phyloP scores from a whole-genome alignment of 2,888 invertebrate species.

The Oxytorus armatus region DNA sequence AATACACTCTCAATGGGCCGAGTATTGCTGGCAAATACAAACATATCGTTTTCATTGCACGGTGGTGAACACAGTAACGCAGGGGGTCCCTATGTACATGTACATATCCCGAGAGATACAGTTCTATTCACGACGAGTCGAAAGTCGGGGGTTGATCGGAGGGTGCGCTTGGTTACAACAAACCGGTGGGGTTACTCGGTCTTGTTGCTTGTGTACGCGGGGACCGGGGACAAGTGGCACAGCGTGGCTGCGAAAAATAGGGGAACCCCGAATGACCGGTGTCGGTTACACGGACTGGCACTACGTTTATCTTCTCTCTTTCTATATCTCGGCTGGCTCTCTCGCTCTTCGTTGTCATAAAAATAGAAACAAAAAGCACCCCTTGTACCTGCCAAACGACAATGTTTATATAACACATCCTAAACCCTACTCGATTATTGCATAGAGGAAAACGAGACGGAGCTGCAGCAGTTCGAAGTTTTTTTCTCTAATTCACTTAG shows the following conservation, averaged over 20 bases:
- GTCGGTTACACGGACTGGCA: slow-evolving; percentile 83
- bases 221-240: slow-evolving; percentile 77
- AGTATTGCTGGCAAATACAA: slow-evolving; percentile 72
- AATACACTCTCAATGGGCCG: slow-evolving; percentile 42
- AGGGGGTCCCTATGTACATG: slow-evolving; percentile 50
- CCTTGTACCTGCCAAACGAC: slow-evolving; percentile 36
- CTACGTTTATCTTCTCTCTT: slow-evolving; percentile 68
- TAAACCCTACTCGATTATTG: not conserved
- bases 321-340: slow-evolving; percentile 48
- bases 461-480: slow-evolving; percentile 7
- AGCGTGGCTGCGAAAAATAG: slow-evolving; percentile 77
- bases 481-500: slow-evolving; percentile 5
- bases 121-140: slow-evolving; percentile 51
- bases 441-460: slow-evolving; percentile 8
- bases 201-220: slow-evolving; percentile 39
- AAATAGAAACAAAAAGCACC: slow-evolving; percentile 67
- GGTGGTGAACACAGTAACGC: slow-evolving; percentile 43
- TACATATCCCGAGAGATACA: slow-evolving; percentile 31
- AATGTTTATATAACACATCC: not conserved
- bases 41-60: slow-evolving; percentile 76
- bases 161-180: slow-evolving; percentile 11
- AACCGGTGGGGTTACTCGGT: slow-evolving; percentile 47
- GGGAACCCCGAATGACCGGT: slow-evolving; percentile 82
- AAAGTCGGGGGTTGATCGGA: not conserved
- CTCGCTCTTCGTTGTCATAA: slow-evolving; percentile 45